Base-by-base conservation (phyloP, 2,113 vertebrate species). In the Psephotus haematonotus region DNA sequence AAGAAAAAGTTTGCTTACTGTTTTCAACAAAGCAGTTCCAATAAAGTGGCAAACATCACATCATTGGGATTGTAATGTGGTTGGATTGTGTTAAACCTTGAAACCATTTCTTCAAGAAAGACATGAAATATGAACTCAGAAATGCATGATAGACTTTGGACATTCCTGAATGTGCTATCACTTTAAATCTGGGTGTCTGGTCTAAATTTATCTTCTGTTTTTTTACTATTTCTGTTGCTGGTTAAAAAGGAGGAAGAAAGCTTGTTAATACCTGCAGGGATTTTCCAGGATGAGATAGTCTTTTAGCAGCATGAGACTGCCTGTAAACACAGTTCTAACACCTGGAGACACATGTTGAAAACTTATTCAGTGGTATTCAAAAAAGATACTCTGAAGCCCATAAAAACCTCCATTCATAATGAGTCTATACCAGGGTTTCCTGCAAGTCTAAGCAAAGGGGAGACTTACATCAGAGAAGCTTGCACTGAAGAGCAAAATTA, bases 261-360 rank as follows among this genome's bases (percentile, higher is more conserved):
- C 46, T 86, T 93, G 47, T 85, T 94, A 91, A 87, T 83, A 89
- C 67, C 76, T 91, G 64, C 37, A 67, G 75, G 74, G 76, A 69
- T 69, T 83, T 91, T 86, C 37, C 69, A 77, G 65, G 75, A 62
- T 60, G 82, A 87, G 97, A 93, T 82, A 82, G 87, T 82, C 77
- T 57, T 72, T 86, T 91, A 84, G 37, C 82, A 72, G 82, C n/a
- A 84, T 68, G 72, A 80, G 46, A 71, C 62, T 93, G 53, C 63
- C 41, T 92, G 68, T 94, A 96, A 92, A 82, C 55, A 87, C 52
- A 70, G 35, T 74, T 89, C 75, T 88, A 79, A 90, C 83, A 89
- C 49, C 49, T 91, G 72, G 69, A 96, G 39, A 82, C 74, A 70
- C 33, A 50, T 77, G 72, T 63, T 85, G 67, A 81, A 95, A 93